phyloP scores from a whole-genome alignment of 1,140 invertebrate genomes.

The Microplitis demolitor region DNA sequence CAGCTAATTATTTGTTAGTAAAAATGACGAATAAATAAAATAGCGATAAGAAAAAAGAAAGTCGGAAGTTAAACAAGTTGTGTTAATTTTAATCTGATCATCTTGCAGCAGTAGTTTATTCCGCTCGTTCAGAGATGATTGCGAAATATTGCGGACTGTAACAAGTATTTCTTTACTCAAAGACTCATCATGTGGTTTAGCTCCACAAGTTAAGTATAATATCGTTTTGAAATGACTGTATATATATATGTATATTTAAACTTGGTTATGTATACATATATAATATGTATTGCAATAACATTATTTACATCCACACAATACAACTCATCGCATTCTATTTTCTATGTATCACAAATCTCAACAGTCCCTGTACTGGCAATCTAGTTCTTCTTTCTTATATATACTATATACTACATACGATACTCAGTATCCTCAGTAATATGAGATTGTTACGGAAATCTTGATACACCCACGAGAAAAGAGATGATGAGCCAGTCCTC shows the following conservation, averaged over 20 bases:
- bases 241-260: background rate
- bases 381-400: too few species aligned
- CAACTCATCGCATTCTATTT: too few species aligned
- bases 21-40: too few species aligned
- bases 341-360: too few species aligned
- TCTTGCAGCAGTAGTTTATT: background rate
- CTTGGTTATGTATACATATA: background rate
- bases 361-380: too few species aligned
- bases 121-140: background rate
- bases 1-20: too few species aligned
- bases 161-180: background rate
- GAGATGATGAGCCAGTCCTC: slow-evolving; percentile 14
- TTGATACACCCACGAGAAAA: slow-evolving; percentile 41
- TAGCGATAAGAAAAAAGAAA: too few species aligned
- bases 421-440: background rate
- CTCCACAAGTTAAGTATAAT: background rate
- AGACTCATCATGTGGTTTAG: slow-evolving; percentile 1
- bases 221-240: background rate
- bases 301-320: too few species aligned
- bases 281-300: too few species aligned
- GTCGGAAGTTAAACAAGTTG: background rate
- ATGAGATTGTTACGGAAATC: slow-evolving; percentile 45
- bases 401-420: too few species aligned
- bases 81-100: background rate
- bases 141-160: background rate